Conservation (phyloP, 2,888 invertebrate species). For the Drosophila robusta region DNA sequence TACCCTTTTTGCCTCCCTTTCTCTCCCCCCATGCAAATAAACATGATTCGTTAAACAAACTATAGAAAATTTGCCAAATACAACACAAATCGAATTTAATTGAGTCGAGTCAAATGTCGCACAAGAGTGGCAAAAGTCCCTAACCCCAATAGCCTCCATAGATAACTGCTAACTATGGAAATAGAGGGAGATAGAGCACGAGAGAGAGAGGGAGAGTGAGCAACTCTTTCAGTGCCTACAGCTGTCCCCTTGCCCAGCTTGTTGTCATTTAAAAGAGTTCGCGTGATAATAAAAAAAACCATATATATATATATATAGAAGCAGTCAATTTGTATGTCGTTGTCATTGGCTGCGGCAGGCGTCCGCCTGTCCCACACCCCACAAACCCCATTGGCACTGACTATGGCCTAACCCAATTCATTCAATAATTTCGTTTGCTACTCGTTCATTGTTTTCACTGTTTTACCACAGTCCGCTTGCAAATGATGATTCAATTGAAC, state of each 20-base stretch:
- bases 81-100: constrained; percentile 74
- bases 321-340: constrained; percentile 68
- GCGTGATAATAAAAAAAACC: constrained; percentile 66
- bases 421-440: constrained; percentile 73
- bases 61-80: constrained; percentile 42
- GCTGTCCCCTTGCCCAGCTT: background rate
- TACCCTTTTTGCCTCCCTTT: background rate
- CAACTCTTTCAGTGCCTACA: constrained; percentile 27
- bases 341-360: constrained; percentile 49
- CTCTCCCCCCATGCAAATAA: constrained; percentile 37
- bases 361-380: background rate
- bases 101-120: constrained; percentile 74
- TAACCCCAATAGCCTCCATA: constrained; percentile 6
- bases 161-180: background rate
- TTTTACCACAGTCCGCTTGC: constrained; percentile 39
- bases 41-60: constrained; percentile 61
- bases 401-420: constrained; percentile 64
- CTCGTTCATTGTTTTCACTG: constrained; percentile 61
- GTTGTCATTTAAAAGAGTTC: constrained; percentile 62
- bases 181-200: background rate
- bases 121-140: constrained; percentile 52
- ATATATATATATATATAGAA: constrained; percentile 4
- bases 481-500: constrained; percentile 71
- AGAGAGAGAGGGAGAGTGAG: constrained; percentile 20
- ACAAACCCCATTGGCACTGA: background rate